Conservation (phyloP, 37 sponge, comb jelly and placozoan genomes). For the Haliclona indistincta region DNA sequence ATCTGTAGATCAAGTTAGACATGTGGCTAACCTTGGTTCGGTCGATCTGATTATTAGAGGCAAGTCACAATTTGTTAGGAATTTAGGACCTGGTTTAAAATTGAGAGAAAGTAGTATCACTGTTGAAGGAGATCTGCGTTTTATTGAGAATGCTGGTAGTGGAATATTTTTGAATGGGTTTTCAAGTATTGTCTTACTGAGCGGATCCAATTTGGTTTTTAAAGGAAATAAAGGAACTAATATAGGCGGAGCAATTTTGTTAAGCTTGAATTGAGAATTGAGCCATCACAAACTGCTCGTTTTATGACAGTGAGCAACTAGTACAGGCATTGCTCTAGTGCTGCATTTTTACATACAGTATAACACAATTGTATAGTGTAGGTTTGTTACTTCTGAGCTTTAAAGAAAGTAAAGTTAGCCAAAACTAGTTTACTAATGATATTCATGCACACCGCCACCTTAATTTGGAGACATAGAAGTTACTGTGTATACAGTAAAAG, state of each 20-base stretch:
- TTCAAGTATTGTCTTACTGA: background rate
- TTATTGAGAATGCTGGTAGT: conserved; percentile 19
- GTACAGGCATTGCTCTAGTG: no score
- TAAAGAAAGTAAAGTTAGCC: no score
- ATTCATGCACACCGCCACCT: no score
- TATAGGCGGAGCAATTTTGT: conserved; percentile 43
- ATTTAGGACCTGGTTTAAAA: background rate
- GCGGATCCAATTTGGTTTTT: background rate
- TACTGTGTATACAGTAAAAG: no score
- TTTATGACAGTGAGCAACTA: no score
- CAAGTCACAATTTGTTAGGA: background rate
- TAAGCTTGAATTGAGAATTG: no score
- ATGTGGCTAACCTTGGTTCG: background rate
- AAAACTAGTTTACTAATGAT: no score
- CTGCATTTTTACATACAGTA: no score
- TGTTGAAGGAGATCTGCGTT: background rate
- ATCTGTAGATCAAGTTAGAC: background rate
- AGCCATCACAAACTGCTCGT: no score
- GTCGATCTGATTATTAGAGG: conserved; percentile 2
- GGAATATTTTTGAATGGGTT: conserved; percentile 1
- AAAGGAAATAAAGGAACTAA: background rate
- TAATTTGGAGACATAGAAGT: no score
- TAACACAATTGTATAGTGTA: background rate
- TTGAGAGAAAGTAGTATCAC: background rate
- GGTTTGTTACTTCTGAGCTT: background rate